Base-by-base conservation (phyloP, 2,797 vertebrate species). In the Pangasius sanitwongsei region DNA sequence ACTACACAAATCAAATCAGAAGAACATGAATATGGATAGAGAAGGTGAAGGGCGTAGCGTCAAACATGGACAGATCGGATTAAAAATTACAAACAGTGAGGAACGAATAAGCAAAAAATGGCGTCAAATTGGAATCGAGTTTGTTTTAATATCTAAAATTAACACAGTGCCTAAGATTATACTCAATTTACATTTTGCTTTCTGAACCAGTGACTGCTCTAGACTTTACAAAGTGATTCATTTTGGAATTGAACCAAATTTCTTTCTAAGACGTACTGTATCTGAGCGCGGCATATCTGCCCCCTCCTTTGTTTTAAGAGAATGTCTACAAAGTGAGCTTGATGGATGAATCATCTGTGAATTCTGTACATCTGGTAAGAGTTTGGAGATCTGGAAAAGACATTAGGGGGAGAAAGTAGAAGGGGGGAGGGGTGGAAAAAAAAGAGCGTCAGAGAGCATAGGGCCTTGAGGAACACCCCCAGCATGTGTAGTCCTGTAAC, bases 361-460 rank as follows among this genome's bases (percentile, higher is more conserved):
- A 94, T 96, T 96, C 94, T 95, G 92, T 96, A 95, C 97, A 97
- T 98, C 97, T 98, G 97, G 96, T 96, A 96, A 95, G 96, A 94
- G 95, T 97, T 97, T 97, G 92, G 93, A 94, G 95, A 96, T 96
- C 94, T 94, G 94, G 95, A 94, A 97, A 95, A 95, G 94, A 95
- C 93, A 94, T 95, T 94, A 91, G 90, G 86, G 77, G 91, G 90
- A 72, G 90, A 92, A 90, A 94, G 94, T 94, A 93, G 85, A 90
- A 86, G 81, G 50, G 92, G 91, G 89, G 83, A 85, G 94, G 15
- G 91, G 18, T 37, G 53, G 4, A 48, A 37, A 59, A 75, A 87
- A 74, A 94, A 92, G 94, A 96, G 92, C 37, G 90, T 94, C 94
- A 94, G 91, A 95, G 89, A 91, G 93, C 89, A 94, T 93, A 84